phyloP scores from a whole-genome alignment of 2,888 invertebrate species.

The Orthosia gothica region DNA sequence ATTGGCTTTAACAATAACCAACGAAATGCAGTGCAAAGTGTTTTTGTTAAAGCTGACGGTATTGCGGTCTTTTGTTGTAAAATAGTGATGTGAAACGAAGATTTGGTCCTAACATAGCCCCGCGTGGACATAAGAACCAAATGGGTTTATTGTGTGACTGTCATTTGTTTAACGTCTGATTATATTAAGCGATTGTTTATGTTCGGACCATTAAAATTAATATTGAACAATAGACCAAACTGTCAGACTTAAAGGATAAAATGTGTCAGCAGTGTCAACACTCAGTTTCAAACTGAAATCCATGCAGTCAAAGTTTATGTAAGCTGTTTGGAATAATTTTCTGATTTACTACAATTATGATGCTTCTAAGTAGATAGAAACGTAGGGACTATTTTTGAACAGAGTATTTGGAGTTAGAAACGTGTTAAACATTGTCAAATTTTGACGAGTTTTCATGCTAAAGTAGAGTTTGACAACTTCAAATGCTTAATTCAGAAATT shows the following conservation, averaged over 20 bases:
- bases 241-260: not conserved
- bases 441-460: no score
- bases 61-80: slow-evolving; percentile 37
- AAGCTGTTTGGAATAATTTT: not conserved
- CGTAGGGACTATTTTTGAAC: no score
- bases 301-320: not conserved
- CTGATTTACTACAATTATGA: not conserved
- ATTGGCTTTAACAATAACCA: slow-evolving; percentile 73
- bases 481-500: no score
- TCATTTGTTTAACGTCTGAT: slow-evolving; percentile 46
- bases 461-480: no score
- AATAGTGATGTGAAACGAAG: slow-evolving; percentile 51
- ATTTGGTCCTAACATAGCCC: slow-evolving; percentile 44
- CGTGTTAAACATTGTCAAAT: no score
- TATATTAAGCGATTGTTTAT: slow-evolving; percentile 20
- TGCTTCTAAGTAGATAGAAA: no score
- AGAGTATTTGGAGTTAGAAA: no score
- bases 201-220: slow-evolving; percentile 28
- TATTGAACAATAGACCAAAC: slow-evolving; percentile 20
- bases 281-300: slow-evolving; percentile 5
- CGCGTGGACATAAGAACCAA: slow-evolving; percentile 9
- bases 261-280: slow-evolving; percentile 12
- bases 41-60: slow-evolving; percentile 49
- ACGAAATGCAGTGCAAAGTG: slow-evolving; percentile 45
- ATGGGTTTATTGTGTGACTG: slow-evolving; percentile 22